Percentiles rank a stretch among this genome's conserved stretches.
Conservation (phyloP, 2,888 invertebrate genomes). For the Microlaimidae sp. region DNA sequence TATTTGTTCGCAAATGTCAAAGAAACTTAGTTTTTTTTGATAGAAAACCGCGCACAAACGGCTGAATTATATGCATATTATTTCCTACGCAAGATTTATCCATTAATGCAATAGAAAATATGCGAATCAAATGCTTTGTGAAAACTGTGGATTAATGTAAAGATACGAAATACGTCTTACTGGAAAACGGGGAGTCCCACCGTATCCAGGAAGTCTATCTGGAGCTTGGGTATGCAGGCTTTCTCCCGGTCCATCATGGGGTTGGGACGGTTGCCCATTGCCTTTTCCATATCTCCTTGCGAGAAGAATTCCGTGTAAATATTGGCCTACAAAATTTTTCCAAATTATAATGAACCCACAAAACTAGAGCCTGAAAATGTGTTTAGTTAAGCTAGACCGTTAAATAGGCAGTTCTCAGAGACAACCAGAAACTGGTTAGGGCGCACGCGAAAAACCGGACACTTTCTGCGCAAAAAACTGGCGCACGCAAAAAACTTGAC, state of each 20-base stretch:
- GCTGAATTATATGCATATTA: no score
- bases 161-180: conserved; percentile 34
- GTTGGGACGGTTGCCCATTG: conserved; percentile 53
- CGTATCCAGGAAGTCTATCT: conserved; percentile 53
- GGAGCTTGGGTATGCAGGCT: conserved; percentile 61
- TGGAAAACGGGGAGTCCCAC: conserved; percentile 46
- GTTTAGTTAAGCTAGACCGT: no score
- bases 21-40: no score
- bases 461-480: neutral
- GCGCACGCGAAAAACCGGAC: neutral
- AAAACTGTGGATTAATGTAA: neutral
- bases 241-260: conserved; percentile 64
- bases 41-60: no score
- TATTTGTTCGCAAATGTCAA: no score
- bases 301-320: conserved; percentile 68
- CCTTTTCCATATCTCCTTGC: conserved; percentile 66
- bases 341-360: no score
- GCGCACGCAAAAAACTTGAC: no score
- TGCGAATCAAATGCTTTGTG: neutral
- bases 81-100: neutral
- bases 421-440: neutral
- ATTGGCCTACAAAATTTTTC: conserved; percentile 44
- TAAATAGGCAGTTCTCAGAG: no score
- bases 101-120: no score
- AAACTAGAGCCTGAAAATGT: no score